These are phyloP conservation scores for Euphysa ruthae DNA, from an alignment of 30 jellyfish, hydroid and myxozoan genomes.

Conservation along the genomic window DNA sequence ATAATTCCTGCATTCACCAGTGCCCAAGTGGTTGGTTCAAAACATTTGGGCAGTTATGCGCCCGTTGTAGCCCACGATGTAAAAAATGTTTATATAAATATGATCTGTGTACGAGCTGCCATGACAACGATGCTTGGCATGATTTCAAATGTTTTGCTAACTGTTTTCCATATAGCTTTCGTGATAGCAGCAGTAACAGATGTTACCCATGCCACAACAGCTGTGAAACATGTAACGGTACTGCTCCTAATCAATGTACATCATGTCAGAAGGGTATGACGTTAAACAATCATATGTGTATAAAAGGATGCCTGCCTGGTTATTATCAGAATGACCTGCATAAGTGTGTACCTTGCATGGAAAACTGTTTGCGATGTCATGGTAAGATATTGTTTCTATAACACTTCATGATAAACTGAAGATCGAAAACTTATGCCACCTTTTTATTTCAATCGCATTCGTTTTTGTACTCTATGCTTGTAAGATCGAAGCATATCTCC, in stretches of 20 bases:
- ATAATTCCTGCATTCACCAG: slow-evolving; percentile 19
- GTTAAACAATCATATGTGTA: slow-evolving; percentile 22
- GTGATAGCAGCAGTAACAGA: slow-evolving; percentile 9
- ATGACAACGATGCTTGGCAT: slow-evolving; percentile 46
- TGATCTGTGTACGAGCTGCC: slow-evolving; percentile 67
- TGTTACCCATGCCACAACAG: slow-evolving; percentile 44
- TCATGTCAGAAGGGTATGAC: slow-evolving; percentile 41
- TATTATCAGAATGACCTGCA: neutral
- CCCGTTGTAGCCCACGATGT: slow-evolving; percentile 62
- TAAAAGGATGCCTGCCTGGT: slow-evolving; percentile 22
- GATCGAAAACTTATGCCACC: neutral
- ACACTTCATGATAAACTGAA: neutral
- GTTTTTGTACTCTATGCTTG: too few relatives aligned
- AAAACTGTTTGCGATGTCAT: slow-evolving; percentile 19
- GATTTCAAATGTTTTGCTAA: slow-evolving; percentile 44
- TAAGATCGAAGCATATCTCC: too few relatives aligned
- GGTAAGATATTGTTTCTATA: neutral
- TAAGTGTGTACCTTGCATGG: slow-evolving; percentile 14
- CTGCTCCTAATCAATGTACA: slow-evolving; percentile 56
- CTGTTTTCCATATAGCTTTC: slow-evolving; percentile 45
- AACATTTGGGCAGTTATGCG: slow-evolving; percentile 37
- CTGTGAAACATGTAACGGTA: slow-evolving; percentile 65
- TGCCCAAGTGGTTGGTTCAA: slow-evolving; percentile 38
- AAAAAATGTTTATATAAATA: slow-evolving; percentile 45
- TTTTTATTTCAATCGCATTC: neutral